These are phyloP conservation scores for Vulpes vulpes DNA, from an alignment of 2,113 vertebrate species.

Conservation along the genomic window DNA sequence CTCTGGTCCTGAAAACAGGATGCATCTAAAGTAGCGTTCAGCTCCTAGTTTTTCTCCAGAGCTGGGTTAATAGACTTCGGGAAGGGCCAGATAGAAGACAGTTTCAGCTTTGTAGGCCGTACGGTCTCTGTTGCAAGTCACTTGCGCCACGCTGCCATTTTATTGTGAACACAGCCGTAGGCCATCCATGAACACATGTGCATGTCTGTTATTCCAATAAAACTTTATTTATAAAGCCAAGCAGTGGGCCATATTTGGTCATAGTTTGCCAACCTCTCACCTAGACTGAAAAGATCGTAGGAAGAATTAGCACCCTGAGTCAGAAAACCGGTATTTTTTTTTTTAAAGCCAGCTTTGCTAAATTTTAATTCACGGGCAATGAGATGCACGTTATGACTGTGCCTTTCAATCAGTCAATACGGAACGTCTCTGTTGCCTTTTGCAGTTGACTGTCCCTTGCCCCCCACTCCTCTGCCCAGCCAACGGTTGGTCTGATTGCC, in stretches of 20 bases:
- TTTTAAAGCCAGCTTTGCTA: background rate
- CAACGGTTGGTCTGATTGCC: fast-evolving
- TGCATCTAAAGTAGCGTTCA: background rate
- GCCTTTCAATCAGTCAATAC: background rate
- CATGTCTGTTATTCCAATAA: background rate
- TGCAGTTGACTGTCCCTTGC: fast-evolving
- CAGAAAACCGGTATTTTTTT: background rate
- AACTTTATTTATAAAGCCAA: constrained; percentile 60
- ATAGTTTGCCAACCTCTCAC: background rate
- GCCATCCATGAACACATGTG: background rate
- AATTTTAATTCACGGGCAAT: background rate
- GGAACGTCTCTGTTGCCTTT: background rate
- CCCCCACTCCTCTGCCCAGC: fast-evolving
- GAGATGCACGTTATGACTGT: background rate
- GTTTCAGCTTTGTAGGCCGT: background rate
- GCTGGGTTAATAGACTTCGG: background rate
- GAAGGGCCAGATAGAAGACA: background rate
- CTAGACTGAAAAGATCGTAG: background rate
- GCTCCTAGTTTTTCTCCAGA: background rate
- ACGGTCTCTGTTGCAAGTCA: background rate
- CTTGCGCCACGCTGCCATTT: fast-evolving
- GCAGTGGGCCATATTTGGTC: background rate
- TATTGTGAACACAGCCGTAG: background rate
- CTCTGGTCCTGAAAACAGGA: background rate
- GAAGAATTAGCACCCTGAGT: background rate